Evolutionary conservation across 2,797 vertebrate genomes (phyloP).

Genomic region (Otolemur crassicaudatus): DNA sequence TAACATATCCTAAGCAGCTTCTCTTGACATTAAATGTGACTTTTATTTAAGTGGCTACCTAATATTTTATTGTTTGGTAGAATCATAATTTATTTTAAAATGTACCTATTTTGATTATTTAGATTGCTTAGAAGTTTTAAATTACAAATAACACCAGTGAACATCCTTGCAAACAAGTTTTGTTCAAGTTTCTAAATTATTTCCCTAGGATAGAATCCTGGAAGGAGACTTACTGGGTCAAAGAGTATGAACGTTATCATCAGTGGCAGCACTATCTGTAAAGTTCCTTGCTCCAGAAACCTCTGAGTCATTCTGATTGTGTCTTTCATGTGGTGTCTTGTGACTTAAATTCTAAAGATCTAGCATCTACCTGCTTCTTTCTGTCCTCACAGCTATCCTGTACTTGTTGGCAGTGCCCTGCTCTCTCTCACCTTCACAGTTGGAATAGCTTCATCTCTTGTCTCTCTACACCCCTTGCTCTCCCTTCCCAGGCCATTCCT

Average conservation of each 20-base stretch:
- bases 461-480: background rate
- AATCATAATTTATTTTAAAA: background rate
- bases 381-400: background rate
- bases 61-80: background rate
- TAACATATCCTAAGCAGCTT: constrained; percentile 27
- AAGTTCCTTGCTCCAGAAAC: background rate
- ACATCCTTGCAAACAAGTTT: constrained; percentile 23
- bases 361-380: background rate
- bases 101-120: background rate
- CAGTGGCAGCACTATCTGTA: background rate
- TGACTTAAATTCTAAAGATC: background rate
- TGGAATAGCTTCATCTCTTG: background rate
- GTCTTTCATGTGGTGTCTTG: background rate
- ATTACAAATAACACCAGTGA: background rate
- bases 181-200: constrained; percentile 9
- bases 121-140: constrained; percentile 8
- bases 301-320: constrained; percentile 10
- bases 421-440: background rate
- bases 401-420: background rate
- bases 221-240: background rate
- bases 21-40: constrained; percentile 22
- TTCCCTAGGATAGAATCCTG: background rate
- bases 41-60: constrained; percentile 42
- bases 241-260: background rate
- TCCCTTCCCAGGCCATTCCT: background rate